Evolutionary conservation across 2,797 vertebrate genomes (phyloP).

Genomic region (Silurus aristotelis): DNA sequence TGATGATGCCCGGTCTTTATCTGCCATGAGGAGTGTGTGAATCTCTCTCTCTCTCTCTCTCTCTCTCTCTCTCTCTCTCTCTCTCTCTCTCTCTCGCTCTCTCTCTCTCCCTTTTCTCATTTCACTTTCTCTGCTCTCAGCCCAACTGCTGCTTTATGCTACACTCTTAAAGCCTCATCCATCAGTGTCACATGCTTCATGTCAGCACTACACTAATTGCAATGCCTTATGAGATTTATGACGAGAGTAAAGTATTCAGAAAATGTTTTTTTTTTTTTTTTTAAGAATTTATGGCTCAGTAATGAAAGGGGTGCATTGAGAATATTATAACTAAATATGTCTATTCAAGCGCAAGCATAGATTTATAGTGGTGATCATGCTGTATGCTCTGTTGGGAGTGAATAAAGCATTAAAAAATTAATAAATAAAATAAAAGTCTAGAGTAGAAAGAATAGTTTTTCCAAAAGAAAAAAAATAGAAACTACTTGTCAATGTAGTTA

Average conservation of each 20-base stretch:
- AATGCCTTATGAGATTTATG: slow-evolving; percentile 62
- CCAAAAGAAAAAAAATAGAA: not conserved
- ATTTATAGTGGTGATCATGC: not conserved
- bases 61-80: slow-evolving; percentile 48
- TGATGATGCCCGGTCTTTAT: slow-evolving; percentile 44
- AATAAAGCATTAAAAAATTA: not conserved
- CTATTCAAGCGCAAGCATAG: not conserved
- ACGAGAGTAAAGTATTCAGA: slow-evolving; percentile 46
- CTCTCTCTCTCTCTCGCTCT: slow-evolving; percentile 38
- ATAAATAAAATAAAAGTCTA: not conserved
- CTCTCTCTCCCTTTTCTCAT: slow-evolving; percentile 42
- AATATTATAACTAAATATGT: slow-evolving; percentile 2
- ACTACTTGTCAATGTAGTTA: not conserved
- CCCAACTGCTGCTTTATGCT: slow-evolving; percentile 58
- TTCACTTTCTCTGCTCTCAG: slow-evolving; percentile 13
- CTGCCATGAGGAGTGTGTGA: slow-evolving; percentile 4
- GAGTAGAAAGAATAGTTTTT: not conserved
- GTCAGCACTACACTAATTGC: slow-evolving; percentile 61
- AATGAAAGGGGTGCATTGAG: slow-evolving; percentile 33
- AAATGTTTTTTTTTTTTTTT: slow-evolving; percentile 37
- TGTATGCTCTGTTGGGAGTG: not conserved
- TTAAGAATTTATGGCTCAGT: slow-evolving; percentile 41
- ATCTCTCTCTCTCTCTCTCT: slow-evolving; percentile 45
- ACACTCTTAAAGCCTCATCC: slow-evolving; percentile 67
- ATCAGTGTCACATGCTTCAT: slow-evolving; percentile 57